Evolutionary conservation across 1,140 invertebrate species (phyloP), one percentile per base, ranked within the genome.

Genomic region (Drosophila ananassae): DNA sequence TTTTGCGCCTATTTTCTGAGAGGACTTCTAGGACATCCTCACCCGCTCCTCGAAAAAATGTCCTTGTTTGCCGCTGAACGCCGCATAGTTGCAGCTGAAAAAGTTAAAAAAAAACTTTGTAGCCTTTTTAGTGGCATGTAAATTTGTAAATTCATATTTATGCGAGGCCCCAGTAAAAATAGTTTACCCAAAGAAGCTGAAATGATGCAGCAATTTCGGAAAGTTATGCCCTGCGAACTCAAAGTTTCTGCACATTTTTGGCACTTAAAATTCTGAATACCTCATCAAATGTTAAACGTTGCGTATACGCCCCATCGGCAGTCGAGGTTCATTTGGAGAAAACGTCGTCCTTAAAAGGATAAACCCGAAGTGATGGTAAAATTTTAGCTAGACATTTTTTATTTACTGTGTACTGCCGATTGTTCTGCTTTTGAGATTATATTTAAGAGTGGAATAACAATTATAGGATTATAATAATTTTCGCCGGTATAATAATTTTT

Each of bases 51-150:
- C 39, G n/a, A 13, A 64, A 63, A 48, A 63, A 63, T 44, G 44
- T 72, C 51, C 28, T 69, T 69, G 41, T 71, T 41, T 30, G 61
- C 39, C 50, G 60, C 32, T 41, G 59, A 39, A 61, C 34, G 51
- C 52, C 67, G 44, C 64, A 71, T 71, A 71, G 79, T 74, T 74
- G 75, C 63, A 78, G 50, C 46, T 44, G 17, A 4, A 21, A 32
- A 28, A 17, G 12, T n/a, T 30, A 51, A 67, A 37, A 66, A 32
- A 48, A 72, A 44, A 56, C 52, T 69, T 71, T 71, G 62, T 78
- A 63, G 62, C 57, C n/a, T 54, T 47, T 82, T 83, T 78, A 81
- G 77, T 83, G 79, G 47, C 74, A 83, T 82, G 79, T 82, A 78
- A 83, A 78, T 83, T 78, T 64, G 25, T 41, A 50, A 58, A 52